Evolutionary conservation across 1,140 invertebrate genomes (phyloP), one percentile per base, ranked within the genome.

Genomic region (Brachionus calyciflorus): DNA sequence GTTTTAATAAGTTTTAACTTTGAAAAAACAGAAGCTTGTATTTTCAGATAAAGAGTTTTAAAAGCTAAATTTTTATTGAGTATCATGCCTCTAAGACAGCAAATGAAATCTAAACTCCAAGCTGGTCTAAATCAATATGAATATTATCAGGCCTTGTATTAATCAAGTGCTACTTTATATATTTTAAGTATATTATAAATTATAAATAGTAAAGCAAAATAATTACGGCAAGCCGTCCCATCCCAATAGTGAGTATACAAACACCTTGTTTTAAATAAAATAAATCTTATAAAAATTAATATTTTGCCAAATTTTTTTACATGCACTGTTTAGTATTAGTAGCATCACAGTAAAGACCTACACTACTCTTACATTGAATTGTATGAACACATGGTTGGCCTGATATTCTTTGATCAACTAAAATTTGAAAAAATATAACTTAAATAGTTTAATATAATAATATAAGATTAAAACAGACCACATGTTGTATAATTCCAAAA

Each of bases 401-500:
- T 14, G 19, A 28, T 12, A 51, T 10, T 24, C 37, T 24, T 14
- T 65, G 41, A 10, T 0, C 24, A 41, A 12, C 60, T 65, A n/a
- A n/a, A n/a, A n/a, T n/a, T 41, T 10, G 19, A 44, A 44, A 46
- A 14, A 60, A 24, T 44, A 9, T 46, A 44, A 17, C 1, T 44
- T 12, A 14, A 44, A 26, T 6, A 26, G 5, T 5, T 46, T 46
- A 21, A 12, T 10, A 12, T 40, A 2, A 9, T 21, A 65, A 44
- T n/a, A 0, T 26, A 21, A 21, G 0, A 65, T 24, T 26, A 26
- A 44, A 46, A 7, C n/a, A 7, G 2, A 65, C 60, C 60, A 26
- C 60, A 65, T 41, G 60, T 65, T 19, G 60, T 12, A 55, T 51
- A 55, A 28, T 73, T 28, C 69, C 69, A 73, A 55, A 51, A 73